Base-by-base conservation (phyloP, 1,140 invertebrate genomes). In the Brachystomella parvula region DNA sequence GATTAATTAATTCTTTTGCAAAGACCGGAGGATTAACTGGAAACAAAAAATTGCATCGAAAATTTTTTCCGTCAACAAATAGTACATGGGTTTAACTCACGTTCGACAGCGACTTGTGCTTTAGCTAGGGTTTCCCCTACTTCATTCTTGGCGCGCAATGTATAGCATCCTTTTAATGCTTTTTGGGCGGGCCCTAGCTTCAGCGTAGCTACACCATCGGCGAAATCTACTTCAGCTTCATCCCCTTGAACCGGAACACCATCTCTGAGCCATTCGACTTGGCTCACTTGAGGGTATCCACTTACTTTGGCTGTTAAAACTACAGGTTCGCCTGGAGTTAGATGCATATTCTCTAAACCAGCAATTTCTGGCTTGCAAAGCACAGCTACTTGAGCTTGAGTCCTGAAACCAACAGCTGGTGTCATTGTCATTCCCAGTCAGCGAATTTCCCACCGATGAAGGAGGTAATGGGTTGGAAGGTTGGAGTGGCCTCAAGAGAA, bases 311-410 rank as follows among this genome's bases (percentile, higher is more conserved):
- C 57, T 28, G 3, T 59, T 9, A 59, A 24, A 9, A 30, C 57
- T 12, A 29, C 57, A 29, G 26, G 26, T 15, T 59, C 57, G 6
- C 57, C 57, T 9, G 57, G 57, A 17, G 30, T 6, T 9, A 59
- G 12, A 24, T 29, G 30, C 2, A 59, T 6, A 31, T 24, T 32
- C 30, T 59, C 30, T 29, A 59, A 31, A 9, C 57, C 57, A 28
- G 30, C 30, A 29, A 59, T 59, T 59, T 70, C 86, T 89, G 70
- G 87, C 83, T 69, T 81, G 83, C 67, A 84, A 86, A 65, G 86
- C 86, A 64, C 88, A 89, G 73, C 3, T 72, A 71, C 2, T 26
- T 64, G 59, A 62, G 65, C 24, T 61, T 2, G 32, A 35, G 56
- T 60, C 24, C 2, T 30, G 65, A 59, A 31, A 32, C 35, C 28